Percentiles rank a stretch among this genome's conserved stretches.
Conservation (phyloP, 2,888 invertebrate species). For the Alloscopus bannaensis region DNA sequence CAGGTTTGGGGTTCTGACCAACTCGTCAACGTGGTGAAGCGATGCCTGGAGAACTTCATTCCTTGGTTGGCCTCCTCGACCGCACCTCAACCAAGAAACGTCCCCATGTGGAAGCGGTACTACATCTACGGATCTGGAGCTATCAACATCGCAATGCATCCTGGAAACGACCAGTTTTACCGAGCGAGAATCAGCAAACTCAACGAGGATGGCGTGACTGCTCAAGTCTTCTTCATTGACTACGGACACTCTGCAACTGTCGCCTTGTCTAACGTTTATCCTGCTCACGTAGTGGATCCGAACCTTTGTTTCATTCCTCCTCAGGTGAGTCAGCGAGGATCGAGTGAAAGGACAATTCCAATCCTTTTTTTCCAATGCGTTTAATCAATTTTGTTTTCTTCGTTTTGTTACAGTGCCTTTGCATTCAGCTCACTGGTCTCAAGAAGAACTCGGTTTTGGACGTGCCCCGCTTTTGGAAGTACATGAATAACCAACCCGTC, state of each 20-base stretch:
- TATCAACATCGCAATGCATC: neutral
- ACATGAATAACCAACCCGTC: neutral
- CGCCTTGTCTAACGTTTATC: neutral
- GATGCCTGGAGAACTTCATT: neutral
- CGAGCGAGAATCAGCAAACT: neutral
- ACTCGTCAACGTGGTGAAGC: neutral
- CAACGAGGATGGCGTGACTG: neutral
- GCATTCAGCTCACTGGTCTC: slow-evolving; percentile 17
- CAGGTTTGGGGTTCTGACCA: neutral
- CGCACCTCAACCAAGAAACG: neutral
- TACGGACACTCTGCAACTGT: slow-evolving; percentile 2
- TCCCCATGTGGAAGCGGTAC: neutral
- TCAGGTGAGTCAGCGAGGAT: slow-evolving; percentile 14
- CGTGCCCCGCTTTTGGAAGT: slow-evolving; percentile 14
- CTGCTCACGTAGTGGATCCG: slow-evolving; percentile 23
- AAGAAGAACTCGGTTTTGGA: neutral
- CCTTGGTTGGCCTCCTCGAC: neutral
- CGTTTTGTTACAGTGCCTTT: slow-evolving; percentile 20
- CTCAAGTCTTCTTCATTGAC: slow-evolving; percentile 13
- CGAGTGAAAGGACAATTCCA: neutral
- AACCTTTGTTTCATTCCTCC: slow-evolving; percentile 36
- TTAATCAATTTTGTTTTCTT: neutral
- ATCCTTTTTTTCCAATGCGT: neutral
- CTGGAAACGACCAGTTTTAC: neutral
- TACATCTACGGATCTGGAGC: neutral